Evolutionary conservation across 2,888 invertebrate genomes (phyloP), one percentile per base, ranked within the genome.

Genomic region (Subacronicta megacephala): DNA sequence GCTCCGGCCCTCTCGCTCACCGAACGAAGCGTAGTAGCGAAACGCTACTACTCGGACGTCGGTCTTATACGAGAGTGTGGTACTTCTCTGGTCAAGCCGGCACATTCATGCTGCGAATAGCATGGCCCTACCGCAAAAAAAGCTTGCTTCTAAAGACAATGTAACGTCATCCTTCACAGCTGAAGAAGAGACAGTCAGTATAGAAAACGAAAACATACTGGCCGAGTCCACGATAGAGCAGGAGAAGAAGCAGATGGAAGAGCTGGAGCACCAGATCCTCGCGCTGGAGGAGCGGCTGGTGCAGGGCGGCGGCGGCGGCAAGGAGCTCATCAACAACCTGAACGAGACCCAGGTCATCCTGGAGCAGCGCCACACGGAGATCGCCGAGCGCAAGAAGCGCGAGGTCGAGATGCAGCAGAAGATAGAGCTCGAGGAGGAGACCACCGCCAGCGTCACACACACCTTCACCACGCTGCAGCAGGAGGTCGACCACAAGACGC

Each of bases 401-500:
- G 95, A 95, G 74, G 96, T 99, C 51, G 99, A 99, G 92, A 99
- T 99, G 96, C 97, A 98, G 82, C 98, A 99, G 89, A 96, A 97
- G 83, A 95, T 99, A 49, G 99, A 99, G 82, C 95, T 97, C 77
- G 98, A 99, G 87, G 99, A 99, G 85, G 98, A 99, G 85, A 98
- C 97, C 13, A 97, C 98, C 12, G 95, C 97, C 44, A 99, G 98
- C 81, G 96, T 99, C 52, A 96, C 97, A 55, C 98, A 97, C 82
- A 99, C 98, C 0, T 99, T 98, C 83, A 96, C 97, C 7, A 98
- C 97, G 46, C 93, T 99, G 54, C 98, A 99, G 84, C 99, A 99
- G 86, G 99, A 99, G 91, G 99, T 99, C 1, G 99, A 99, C 84
- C 96, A 98, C 55, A 99, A 99, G 90, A 98, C 99, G 18, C 97